Evolutionary conservation across 2,113 vertebrate species (phyloP).

Genomic region (Dipodomys spectabilis): DNA sequence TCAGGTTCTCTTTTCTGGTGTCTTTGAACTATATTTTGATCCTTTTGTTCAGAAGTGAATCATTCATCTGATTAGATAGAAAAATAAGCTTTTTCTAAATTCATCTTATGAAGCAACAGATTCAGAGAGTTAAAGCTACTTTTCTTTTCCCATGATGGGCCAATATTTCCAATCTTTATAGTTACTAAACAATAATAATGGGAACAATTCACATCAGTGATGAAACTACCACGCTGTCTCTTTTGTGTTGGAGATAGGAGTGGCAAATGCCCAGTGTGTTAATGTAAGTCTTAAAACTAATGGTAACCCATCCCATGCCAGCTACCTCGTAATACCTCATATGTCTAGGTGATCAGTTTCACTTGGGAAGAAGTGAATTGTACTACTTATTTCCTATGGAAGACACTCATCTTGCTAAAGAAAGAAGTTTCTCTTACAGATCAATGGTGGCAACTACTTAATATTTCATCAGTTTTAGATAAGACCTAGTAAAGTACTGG

Average conservation of each 20-base stretch:
- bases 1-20: not conserved
- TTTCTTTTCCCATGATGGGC: not conserved
- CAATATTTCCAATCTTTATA: conserved; percentile 19
- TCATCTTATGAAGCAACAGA: not conserved
- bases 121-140: not conserved
- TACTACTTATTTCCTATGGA: not conserved
- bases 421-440: conserved; percentile 36
- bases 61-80: conserved; percentile 31
- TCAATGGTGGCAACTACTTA: not conserved
- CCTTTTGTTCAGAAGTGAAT: conserved; percentile 4
- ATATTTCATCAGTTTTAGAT: not conserved
- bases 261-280: not conserved
- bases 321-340: not conserved
- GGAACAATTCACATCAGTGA: not conserved
- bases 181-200: not conserved
- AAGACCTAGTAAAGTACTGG: not conserved
- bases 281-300: not conserved
- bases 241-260: no score
- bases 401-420: not conserved
- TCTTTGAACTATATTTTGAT: conserved; percentile 6
- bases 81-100: conserved; percentile 54
- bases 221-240: no score
- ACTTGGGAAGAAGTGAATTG: not conserved
- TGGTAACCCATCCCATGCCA: not conserved
- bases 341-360: not conserved